A percentile compares a stretch with the other conserved stretches of the same genome.
These are phyloP conservation scores for Perdita meconis DNA, from an alignment of 2,888 invertebrate species.

Conservation along the genomic window DNA sequence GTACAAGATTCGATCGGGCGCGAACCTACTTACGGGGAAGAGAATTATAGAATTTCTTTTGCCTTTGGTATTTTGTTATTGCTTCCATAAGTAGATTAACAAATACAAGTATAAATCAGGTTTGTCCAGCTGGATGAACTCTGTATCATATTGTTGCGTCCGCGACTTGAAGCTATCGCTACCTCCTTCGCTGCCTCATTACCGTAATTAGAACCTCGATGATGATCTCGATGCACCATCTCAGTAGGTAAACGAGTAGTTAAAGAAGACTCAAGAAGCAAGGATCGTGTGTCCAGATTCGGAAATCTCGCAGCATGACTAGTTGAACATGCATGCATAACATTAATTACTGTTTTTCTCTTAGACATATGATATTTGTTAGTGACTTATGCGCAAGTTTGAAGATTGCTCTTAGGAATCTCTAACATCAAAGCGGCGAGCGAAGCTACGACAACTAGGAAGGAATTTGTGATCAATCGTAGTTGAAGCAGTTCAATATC, in stretches of 20 bases:
- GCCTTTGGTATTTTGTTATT: not conserved
- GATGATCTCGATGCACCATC: constrained; percentile 75
- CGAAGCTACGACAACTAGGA: not conserved
- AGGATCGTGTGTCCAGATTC: constrained; percentile 60
- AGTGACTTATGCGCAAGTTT: not conserved
- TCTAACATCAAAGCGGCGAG: not conserved
- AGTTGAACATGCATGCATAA: not conserved
- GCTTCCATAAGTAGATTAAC: not conserved
- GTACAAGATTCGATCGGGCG: not conserved
- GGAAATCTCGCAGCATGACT: constrained; percentile 11
- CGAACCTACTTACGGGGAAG: not conserved
- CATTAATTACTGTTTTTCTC: not conserved
- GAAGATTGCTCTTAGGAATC: not conserved
- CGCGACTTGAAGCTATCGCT: constrained; percentile 48
- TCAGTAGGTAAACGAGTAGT: constrained; percentile 50
- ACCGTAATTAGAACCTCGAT: constrained; percentile 78
- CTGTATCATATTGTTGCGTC: constrained; percentile 4
- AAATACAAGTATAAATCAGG: not conserved
- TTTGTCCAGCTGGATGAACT: not conserved
- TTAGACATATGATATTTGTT: not conserved
- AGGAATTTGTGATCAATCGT: constrained; percentile 39
- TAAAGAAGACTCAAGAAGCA: constrained; percentile 41
- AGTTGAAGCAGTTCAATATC: constrained; percentile 21
- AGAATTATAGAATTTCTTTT: not conserved
- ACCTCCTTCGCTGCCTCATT: constrained; percentile 74